Evolutionary conservation across 2,797 vertebrate genomes (phyloP), one percentile per base, ranked within the genome.

Genomic region (Microchirus variegatus): DNA sequence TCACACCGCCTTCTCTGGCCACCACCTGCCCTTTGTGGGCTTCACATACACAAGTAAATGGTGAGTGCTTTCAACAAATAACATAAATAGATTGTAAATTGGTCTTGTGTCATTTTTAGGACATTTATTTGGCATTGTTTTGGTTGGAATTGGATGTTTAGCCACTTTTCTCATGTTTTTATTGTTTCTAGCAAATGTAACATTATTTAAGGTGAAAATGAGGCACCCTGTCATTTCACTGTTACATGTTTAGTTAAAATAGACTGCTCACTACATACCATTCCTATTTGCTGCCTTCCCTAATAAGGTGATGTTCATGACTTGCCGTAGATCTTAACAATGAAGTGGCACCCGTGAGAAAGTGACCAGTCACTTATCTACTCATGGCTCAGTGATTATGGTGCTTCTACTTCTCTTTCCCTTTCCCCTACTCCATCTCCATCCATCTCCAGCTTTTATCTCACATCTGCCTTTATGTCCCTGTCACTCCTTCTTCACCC

Each of bases 1-100:
- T 52, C 97, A 99, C 79, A 96, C 97, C 42, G 94, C 97, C 49
- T 99, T 99, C 92, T 99, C 97, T 79, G 98, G 98, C 61, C 98
- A 96, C 87, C 98, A 99, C 85, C 92, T 99, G 53, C 98, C 98
- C 9, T 99, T 99, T 80, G 94, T 98, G 64, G 98, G 98, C 72
- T 99, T 99, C 84, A 99, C 98, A 41, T 99, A 98, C 58, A 99
- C 98, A 62, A 98, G 96, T 90, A 97, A 95, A 91, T 98, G 97
- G 98, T 99, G 92, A 96, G 97, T 90, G 15, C 36, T 46, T 11
- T 53, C 44, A 59, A 36, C 18, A 15, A 37, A 36, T 44, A 4
- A 16, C 38, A 36, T 18, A n/a, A 31, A 38, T 19, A 10, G 2
- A 49, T 43, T 22, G n/a, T 44, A 19, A 10, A 19, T 31, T 12